phyloP scores from a whole-genome alignment of 2,113 vertebrate genomes.

The Antechinus stuartii region DNA sequence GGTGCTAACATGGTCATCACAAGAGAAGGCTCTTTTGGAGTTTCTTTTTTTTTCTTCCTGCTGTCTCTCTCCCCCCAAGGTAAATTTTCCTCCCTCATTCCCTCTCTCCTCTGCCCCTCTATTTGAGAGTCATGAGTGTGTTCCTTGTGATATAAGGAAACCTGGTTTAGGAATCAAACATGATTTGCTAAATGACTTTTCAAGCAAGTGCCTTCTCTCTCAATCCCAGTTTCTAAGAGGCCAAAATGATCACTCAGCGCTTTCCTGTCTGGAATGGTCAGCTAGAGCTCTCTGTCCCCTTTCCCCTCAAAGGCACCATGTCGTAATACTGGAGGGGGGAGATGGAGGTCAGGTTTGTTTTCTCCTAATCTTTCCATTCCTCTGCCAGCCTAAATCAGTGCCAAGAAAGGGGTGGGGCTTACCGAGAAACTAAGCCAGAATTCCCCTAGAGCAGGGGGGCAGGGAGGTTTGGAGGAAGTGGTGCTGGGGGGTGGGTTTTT shows the following conservation, averaged over 20 bases:
- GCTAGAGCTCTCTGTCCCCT: neutral
- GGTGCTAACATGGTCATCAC: no score
- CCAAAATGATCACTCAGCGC: neutral
- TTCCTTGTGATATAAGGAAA: neutral
- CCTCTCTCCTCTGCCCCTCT: neutral
- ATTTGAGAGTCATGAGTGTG: neutral
- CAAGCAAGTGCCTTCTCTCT: neutral
- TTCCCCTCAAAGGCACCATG: neutral
- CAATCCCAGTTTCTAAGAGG: neutral
- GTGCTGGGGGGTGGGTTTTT: neutral
- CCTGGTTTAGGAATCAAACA: neutral
- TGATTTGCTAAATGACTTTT: neutral
- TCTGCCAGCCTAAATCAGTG: neutral
- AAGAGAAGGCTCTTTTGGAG: neutral
- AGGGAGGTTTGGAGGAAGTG: neutral
- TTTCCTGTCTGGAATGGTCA: neutral
- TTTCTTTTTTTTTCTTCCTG: no score
- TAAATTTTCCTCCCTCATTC: neutral
- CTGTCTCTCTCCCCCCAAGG: neutral
- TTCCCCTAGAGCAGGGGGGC: neutral
- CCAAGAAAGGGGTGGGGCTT: neutral
- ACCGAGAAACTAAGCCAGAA: neutral
- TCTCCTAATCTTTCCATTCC: neutral
- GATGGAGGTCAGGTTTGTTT: neutral
- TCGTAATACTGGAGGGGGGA: neutral